Conservation (phyloP, 1,140 invertebrate genomes). For the Steinernema khuongi region DNA sequence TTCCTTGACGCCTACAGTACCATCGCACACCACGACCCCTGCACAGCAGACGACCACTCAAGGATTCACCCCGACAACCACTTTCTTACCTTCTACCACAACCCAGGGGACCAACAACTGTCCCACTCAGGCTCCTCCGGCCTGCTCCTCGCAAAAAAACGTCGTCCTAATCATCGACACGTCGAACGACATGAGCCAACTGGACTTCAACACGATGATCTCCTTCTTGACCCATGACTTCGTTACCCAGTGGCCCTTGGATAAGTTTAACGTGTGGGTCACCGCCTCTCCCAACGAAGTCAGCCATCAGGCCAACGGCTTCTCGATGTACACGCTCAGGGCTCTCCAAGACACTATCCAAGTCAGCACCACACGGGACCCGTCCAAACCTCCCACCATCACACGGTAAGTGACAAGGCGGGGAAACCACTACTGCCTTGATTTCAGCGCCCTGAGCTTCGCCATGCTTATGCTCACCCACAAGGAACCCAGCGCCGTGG, state of each 20-base stretch:
- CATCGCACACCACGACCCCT: no score
- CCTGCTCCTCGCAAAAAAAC: neutral
- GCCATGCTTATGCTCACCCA: neutral
- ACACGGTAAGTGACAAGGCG: conserved; percentile 1
- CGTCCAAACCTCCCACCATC: neutral
- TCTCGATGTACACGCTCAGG: neutral
- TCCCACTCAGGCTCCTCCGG: neutral
- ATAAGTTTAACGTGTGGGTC: neutral
- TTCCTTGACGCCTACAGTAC: neutral
- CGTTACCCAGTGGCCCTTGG: neutral
- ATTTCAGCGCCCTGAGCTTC: neutral
- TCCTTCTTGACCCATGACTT: neutral
- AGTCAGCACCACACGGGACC: neutral
- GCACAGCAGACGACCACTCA: no score
- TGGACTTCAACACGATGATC: conserved; percentile 6
- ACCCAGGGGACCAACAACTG: neutral
- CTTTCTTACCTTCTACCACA: neutral
- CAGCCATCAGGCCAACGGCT: neutral
- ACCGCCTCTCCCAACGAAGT: neutral
- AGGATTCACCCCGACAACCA: no score
- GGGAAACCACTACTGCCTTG: neutral
- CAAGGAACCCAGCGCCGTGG: neutral
- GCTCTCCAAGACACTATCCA: neutral
- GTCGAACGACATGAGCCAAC: neutral
- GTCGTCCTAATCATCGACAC: neutral